Conservation (phyloP, 2,113 vertebrate species). For the Engystomops pustulosus region DNA sequence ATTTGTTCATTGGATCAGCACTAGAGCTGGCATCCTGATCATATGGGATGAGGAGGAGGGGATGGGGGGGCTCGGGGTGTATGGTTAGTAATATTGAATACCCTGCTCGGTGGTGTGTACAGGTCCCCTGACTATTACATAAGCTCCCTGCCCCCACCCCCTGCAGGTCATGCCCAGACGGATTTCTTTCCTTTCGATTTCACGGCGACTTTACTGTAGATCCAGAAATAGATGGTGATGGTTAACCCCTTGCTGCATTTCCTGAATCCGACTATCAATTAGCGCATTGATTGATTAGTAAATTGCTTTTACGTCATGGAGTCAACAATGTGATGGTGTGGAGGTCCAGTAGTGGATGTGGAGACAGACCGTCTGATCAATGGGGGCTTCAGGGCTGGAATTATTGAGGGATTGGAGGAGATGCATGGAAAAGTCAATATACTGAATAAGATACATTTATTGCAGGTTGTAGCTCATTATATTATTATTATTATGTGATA, state of each 20-base stretch:
- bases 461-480: background rate
- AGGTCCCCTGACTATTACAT: too few species aligned
- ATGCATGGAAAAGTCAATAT: background rate
- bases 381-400: background rate
- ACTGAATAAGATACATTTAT: background rate
- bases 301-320: background rate
- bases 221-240: background rate
- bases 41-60: slow-evolving; percentile 15
- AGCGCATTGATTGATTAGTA: background rate
- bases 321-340: too few species aligned
- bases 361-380: background rate
- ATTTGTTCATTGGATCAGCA: slow-evolving; percentile 1
- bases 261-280: background rate
- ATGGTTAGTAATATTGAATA: background rate
- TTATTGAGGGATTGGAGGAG: background rate
- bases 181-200: background rate
- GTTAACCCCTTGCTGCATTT: background rate
- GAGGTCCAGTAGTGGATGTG: background rate
- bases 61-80: background rate
- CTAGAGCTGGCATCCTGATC: background rate
- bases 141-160: background rate
- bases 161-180: background rate
- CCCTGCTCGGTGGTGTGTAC: too few species aligned
- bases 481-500: background rate
- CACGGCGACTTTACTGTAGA: background rate